Evolutionary conservation across 2,113 vertebrate genomes (phyloP).

Genomic region (Steatornis caripensis): DNA sequence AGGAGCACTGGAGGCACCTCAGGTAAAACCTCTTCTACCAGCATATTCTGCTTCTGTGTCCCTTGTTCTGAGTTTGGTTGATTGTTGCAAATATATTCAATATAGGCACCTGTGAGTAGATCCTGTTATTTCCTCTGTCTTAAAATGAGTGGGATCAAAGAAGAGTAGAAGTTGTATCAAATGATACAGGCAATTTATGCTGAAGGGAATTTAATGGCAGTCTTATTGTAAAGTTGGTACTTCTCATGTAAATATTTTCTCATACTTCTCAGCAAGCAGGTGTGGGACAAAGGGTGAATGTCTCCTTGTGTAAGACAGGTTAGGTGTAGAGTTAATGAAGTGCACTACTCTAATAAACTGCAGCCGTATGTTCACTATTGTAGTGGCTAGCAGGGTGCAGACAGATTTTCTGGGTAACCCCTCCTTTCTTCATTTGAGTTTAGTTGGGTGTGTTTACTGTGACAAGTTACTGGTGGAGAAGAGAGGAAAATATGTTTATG

Average conservation of each 20-base stretch:
- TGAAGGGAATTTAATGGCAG: not conserved
- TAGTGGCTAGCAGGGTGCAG: not conserved
- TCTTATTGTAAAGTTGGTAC: not conserved
- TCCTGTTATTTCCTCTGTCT: not conserved
- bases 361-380: not conserved
- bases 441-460: not conserved
- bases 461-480: not conserved
- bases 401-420: not conserved
- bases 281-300: not conserved
- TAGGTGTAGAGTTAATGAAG: not conserved
- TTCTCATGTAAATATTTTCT: not conserved
- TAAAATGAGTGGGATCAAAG: not conserved
- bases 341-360: not conserved
- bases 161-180: not conserved
- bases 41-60: not conserved
- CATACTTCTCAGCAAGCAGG: not conserved
- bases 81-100: not conserved
- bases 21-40: constrained; percentile 59
- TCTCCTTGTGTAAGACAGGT: not conserved
- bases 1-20: constrained; percentile 46
- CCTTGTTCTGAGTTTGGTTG: not conserved
- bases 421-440: not conserved
- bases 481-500: not conserved
- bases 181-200: not conserved
- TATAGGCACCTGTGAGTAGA: not conserved